Evolutionary conservation across 2,888 invertebrate species (phyloP).

Genomic region (Chironomus tentans): DNA sequence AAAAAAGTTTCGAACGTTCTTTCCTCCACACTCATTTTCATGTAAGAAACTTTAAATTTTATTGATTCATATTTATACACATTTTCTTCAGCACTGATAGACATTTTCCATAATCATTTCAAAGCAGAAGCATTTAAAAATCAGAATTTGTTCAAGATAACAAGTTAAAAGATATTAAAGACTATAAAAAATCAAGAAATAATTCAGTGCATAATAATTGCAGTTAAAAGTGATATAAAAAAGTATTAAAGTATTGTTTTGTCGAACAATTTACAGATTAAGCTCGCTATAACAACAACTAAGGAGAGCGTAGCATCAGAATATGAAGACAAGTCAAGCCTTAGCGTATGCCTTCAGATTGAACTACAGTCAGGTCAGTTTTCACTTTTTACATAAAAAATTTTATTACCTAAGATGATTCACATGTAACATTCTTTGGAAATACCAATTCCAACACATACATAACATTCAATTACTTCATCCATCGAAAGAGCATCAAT

Average conservation of each 20-base stretch:
- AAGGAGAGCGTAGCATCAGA: background rate
- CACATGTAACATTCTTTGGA: background rate
- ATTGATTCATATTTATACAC: too few relatives aligned
- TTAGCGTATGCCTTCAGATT: background rate
- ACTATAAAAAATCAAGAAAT: too few relatives aligned
- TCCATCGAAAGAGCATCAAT: background rate
- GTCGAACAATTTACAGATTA: background rate
- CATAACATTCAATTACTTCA: background rate
- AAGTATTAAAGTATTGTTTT: background rate
- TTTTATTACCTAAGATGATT: background rate
- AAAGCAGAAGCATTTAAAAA: too few relatives aligned
- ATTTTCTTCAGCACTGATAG: too few relatives aligned
- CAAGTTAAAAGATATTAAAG: too few relatives aligned
- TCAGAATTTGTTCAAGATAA: too few relatives aligned
- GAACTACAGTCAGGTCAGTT: constrained; percentile 11
- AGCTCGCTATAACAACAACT: background rate
- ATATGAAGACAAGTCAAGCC: constrained; percentile 11
- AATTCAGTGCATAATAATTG: too few relatives aligned
- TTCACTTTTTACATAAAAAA: background rate
- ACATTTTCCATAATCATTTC: too few relatives aligned
- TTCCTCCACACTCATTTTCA: too few relatives aligned
- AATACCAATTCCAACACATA: background rate
- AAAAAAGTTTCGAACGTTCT: too few relatives aligned
- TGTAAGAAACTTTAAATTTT: too few relatives aligned
- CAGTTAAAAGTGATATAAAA: background rate